A percentile compares a stretch with the other conserved stretches of the same genome.
phyloP scores from a whole-genome alignment of 2,797 vertebrate genomes.

The Novumbra hubbsi region DNA sequence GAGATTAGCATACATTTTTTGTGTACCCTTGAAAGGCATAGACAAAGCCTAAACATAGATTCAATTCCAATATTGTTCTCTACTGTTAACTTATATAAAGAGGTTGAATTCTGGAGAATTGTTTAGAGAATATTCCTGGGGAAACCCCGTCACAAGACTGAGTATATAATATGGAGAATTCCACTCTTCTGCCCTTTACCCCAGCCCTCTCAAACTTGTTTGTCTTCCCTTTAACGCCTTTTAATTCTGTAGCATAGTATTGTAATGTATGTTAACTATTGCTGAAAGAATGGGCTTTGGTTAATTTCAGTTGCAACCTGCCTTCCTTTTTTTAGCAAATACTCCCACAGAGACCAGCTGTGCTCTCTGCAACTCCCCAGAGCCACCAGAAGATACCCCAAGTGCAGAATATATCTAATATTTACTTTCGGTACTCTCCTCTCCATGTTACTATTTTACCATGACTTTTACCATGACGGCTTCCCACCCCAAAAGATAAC shows the following conservation, averaged over 20 bases:
- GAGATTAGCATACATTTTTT: neutral
- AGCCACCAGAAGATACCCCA: neutral
- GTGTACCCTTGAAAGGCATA: too few relatives aligned
- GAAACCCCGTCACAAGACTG: constrained; percentile 3
- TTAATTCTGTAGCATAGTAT: neutral
- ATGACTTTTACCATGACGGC: neutral
- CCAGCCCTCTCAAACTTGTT: neutral
- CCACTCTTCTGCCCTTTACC: neutral
- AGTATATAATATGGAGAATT: neutral
- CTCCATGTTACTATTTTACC: neutral
- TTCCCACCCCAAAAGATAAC: neutral
- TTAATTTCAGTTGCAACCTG: neutral
- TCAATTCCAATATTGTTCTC: neutral
- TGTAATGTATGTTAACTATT: neutral
- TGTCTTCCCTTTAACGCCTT: neutral
- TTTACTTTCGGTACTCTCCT: neutral
- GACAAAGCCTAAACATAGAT: too few relatives aligned
- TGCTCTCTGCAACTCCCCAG: neutral
- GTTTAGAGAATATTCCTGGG: neutral
- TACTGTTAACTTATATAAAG: too few relatives aligned
- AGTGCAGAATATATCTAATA: neutral
- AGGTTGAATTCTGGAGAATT: too few relatives aligned
- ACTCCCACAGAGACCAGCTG: neutral
- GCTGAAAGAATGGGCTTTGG: neutral
- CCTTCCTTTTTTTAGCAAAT: too few relatives aligned